Conservation (phyloP, 2,113 vertebrate genomes). For the Chionomys nivalis region DNA sequence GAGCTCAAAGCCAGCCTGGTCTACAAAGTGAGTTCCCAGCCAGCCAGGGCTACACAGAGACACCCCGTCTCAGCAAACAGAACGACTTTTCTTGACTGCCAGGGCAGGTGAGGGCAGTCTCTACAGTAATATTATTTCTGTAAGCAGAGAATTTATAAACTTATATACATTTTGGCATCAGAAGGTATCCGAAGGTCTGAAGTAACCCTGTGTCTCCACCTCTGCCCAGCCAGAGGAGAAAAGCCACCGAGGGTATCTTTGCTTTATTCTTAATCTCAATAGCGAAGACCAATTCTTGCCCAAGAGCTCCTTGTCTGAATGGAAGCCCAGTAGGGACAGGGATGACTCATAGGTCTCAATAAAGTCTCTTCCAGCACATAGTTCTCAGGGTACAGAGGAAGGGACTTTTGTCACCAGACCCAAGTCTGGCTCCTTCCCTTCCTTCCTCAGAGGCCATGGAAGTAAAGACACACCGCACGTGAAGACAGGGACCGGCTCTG, state of each 20-base stretch:
- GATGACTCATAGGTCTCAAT: background rate
- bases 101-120: background rate
- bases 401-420: background rate
- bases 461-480: no score
- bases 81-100: background rate
- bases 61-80: background rate
- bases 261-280: background rate
- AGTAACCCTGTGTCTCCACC: background rate
- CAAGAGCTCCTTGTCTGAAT: background rate
- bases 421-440: background rate
- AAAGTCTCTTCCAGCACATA: background rate
- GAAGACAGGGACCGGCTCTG: no score
- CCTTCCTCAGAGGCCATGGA: background rate
- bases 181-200: background rate
- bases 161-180: background rate
- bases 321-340: background rate
- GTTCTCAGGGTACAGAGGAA: background rate
- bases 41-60: background rate
- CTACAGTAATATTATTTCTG: background rate
- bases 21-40: background rate
- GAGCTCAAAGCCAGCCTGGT: background rate
- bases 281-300: background rate
- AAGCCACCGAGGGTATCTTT: background rate
- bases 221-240: background rate
- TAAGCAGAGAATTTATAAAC: background rate